Percentiles rank a stretch among this genome's conserved stretches.
Conservation (phyloP, 2,797 vertebrate species). For the Rhynchotus rufescens region DNA sequence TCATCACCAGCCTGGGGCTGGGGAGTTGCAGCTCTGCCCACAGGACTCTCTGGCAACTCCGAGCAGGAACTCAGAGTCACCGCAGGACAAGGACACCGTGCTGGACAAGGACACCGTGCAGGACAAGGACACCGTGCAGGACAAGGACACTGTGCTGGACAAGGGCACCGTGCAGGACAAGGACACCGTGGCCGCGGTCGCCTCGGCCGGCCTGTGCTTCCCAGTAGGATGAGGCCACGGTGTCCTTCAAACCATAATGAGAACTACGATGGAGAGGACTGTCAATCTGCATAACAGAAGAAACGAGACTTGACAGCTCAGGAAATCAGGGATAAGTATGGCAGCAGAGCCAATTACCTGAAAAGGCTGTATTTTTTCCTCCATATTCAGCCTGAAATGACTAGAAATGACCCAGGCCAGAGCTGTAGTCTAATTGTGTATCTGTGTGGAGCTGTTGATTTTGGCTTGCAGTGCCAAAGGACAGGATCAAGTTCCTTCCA, state of each 20-base stretch:
- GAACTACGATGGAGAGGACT: constrained; percentile 22
- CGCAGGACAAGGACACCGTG: no score
- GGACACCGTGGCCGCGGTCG: neutral
- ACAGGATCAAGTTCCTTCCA: neutral
- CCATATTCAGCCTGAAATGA: neutral
- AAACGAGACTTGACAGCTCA: constrained; percentile 50
- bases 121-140: no score
- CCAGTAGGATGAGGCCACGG: constrained; percentile 37
- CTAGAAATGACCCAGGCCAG: neutral
- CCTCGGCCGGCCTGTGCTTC: neutral
- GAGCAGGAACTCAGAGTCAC: no score
- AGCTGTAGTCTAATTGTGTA: neutral
- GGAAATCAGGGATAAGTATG: constrained; percentile 52
- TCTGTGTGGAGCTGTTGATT: neutral
- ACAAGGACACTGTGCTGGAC: no score
- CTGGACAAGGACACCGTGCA: no score
- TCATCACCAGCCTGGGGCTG: neutral
- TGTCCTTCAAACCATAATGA: constrained; percentile 58
- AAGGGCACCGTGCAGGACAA: no score
- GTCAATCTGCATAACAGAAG: constrained; percentile 29
- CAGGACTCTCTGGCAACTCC: no score
- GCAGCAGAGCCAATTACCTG: constrained; percentile 41
- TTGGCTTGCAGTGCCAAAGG: neutral
- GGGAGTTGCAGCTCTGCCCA: constrained; percentile 42
- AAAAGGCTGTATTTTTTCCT: neutral